Conservation (phyloP, 2,888 invertebrate genomes). For the Stomorhina lunata region DNA sequence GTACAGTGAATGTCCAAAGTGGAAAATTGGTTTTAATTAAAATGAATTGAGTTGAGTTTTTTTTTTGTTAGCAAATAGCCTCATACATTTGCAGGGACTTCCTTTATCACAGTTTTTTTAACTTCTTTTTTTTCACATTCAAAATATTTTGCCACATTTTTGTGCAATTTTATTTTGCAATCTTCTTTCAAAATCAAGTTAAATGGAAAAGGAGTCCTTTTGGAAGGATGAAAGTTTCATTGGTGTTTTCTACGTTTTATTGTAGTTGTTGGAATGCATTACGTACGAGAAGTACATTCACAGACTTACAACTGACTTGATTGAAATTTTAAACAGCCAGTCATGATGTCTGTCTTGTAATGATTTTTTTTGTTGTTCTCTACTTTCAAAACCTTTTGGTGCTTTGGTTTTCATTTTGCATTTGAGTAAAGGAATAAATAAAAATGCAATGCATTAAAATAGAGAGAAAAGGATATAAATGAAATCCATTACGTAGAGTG, state of each 20-base stretch:
- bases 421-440: constrained; percentile 51
- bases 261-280: constrained; percentile 50
- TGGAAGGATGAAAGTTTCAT: constrained; percentile 35
- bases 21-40: constrained; percentile 70
- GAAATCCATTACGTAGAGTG: constrained; percentile 48
- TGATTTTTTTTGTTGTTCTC: constrained; percentile 7
- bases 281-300: not conserved
- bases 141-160: constrained; percentile 22
- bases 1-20: constrained; percentile 64
- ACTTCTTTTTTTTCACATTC: constrained; percentile 26
- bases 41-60: constrained; percentile 68
- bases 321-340: constrained; percentile 65
- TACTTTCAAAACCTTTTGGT: too few relatives aligned
- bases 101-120: constrained; percentile 17
- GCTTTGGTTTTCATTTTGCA: constrained; percentile 13
- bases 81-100: constrained; percentile 46
- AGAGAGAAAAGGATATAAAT: constrained; percentile 21
- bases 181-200: constrained; percentile 45
- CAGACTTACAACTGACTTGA: constrained; percentile 50
- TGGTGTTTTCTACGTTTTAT: not conserved
- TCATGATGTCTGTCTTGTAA: constrained; percentile 57
- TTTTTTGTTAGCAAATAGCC: constrained; percentile 13
- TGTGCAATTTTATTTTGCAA: not conserved
- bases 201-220: constrained; percentile 51
- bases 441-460: constrained; percentile 50